Percentiles rank a stretch among this genome's conserved stretches.
phyloP scores from a whole-genome alignment of 2,888 invertebrate species.

The Apotomis turbidana region DNA sequence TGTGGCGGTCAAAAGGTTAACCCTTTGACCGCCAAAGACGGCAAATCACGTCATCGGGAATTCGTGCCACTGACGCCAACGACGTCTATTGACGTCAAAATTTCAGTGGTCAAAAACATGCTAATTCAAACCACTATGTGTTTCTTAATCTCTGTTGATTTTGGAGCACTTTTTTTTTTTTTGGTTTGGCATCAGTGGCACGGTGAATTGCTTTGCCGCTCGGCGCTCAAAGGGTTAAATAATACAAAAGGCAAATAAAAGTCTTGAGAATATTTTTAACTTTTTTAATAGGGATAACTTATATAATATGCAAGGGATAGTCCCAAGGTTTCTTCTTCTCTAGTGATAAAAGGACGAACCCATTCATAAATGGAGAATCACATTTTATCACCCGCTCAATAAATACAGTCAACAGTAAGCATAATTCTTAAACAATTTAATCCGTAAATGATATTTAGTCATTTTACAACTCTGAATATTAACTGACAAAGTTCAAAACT shows the following conservation, averaged over 20 bases:
- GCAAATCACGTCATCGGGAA: too few relatives aligned
- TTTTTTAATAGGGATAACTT: slow-evolving; percentile 84
- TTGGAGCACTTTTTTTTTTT: too few relatives aligned
- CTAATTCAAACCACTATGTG: too few relatives aligned
- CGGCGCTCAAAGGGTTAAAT: too few relatives aligned
- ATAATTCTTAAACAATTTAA: slow-evolving; percentile 81
- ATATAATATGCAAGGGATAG: slow-evolving; percentile 83
- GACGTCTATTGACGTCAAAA: too few relatives aligned
- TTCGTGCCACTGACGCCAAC: too few relatives aligned
- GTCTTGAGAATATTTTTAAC: slow-evolving; percentile 68
- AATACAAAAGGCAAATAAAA: slow-evolving; percentile 50
- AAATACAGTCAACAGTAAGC: slow-evolving; percentile 84
- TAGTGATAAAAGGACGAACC: slow-evolving; percentile 80
- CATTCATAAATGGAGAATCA: slow-evolving; percentile 79
- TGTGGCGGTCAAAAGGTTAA: too few relatives aligned
- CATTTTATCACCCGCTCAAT: slow-evolving; percentile 82
- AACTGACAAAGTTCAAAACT: slow-evolving; percentile 70
- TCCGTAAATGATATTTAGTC: slow-evolving; percentile 80
- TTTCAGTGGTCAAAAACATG: too few relatives aligned
- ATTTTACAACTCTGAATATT: slow-evolving; percentile 73
- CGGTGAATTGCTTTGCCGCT: too few relatives aligned
- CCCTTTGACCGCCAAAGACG: too few relatives aligned
- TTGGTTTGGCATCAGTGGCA: too few relatives aligned
- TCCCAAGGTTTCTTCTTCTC: slow-evolving; percentile 78
- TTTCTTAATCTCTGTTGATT: too few relatives aligned